phyloP scores from a whole-genome alignment of 2,888 invertebrate species.

The Orgyia antiqua region DNA sequence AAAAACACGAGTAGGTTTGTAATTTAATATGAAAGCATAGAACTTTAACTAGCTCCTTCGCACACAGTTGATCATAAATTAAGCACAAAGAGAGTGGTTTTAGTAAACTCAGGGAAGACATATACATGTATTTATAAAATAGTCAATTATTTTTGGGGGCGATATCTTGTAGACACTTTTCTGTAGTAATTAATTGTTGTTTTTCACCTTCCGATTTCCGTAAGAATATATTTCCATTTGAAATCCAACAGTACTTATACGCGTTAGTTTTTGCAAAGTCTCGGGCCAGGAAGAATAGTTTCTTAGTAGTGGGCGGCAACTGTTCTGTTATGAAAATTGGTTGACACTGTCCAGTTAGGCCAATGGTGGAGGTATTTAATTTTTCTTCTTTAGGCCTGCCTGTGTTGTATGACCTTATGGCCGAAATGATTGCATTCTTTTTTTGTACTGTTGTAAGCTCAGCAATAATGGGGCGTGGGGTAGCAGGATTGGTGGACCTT shows the following conservation, averaged over 20 bases:
- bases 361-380: background rate
- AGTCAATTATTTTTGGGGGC: no score
- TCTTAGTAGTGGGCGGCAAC: background rate
- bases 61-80: no score
- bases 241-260: background rate
- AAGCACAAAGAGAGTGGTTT: no score
- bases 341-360: background rate
- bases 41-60: no score
- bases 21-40: no score
- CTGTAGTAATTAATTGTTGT: background rate
- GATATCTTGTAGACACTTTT: background rate
- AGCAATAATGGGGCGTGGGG: background rate
- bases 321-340: background rate
- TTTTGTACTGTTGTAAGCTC: background rate
- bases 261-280: background rate
- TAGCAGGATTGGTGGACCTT: background rate
- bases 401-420: background rate
- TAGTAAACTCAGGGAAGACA: no score
- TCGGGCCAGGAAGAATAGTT: background rate
- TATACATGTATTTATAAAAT: no score
- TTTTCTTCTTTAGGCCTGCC: background rate
- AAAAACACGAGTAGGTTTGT: no score
- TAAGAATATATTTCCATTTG: background rate
- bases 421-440: background rate
- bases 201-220: background rate